Percentiles rank a stretch among this genome's conserved stretches.
Conservation (phyloP, 2,113 vertebrate species). For the Toxotes jaculatrix region DNA sequence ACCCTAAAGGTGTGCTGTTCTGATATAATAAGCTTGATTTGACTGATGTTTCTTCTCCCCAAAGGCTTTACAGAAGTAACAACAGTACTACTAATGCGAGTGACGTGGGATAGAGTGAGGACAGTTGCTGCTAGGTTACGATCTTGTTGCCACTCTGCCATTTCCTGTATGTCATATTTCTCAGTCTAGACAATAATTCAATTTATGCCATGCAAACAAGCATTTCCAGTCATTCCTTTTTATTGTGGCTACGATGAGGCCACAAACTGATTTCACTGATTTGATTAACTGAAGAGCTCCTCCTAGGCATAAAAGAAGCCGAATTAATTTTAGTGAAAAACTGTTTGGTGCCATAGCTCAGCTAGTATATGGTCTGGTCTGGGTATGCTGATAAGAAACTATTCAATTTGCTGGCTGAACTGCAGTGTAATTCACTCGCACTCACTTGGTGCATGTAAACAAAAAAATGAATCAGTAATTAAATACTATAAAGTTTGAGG, state of each 20-base stretch:
- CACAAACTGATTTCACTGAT: conserved; percentile 75
- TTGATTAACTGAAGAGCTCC: conserved; percentile 78
- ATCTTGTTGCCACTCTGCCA: conserved; percentile 24
- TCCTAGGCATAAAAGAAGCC: conserved; percentile 70
- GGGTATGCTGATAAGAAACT: conserved; percentile 74
- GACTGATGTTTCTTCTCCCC: background rate
- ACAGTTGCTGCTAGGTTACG: conserved; percentile 2
- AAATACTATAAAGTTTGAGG: conserved; percentile 68
- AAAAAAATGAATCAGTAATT: conserved; percentile 76
- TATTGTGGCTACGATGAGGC: conserved; percentile 57
- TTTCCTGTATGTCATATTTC: conserved; percentile 61
- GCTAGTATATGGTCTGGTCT: conserved; percentile 60
- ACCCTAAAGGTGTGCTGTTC: background rate
- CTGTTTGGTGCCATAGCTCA: conserved; percentile 45
- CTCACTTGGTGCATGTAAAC: conserved; percentile 71
- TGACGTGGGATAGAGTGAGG: conserved; percentile 15
- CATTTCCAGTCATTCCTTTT: conserved; percentile 71
- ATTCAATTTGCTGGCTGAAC: conserved; percentile 66
- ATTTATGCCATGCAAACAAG: conserved; percentile 62
- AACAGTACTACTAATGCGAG: background rate
- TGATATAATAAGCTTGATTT: background rate
- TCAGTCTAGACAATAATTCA: conserved; percentile 57
- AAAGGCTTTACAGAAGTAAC: background rate
- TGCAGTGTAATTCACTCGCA: conserved; percentile 75
- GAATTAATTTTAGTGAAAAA: conserved; percentile 73